Percentiles rank a stretch among this genome's conserved stretches.
Conservation (phyloP, 2,888 invertebrate genomes). For the Nephrotoma guestfalica region DNA sequence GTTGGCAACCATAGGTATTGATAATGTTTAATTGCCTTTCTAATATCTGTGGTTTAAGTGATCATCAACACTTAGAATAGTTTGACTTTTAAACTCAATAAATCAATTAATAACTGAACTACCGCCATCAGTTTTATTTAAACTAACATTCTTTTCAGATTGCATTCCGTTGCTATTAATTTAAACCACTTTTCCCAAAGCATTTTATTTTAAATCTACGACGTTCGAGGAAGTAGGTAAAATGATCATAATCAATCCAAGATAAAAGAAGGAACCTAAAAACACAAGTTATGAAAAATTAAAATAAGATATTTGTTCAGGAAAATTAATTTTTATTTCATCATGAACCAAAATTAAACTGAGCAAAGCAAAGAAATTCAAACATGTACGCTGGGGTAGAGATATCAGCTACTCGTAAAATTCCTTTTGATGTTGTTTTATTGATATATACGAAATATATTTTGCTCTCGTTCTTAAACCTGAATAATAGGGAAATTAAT, state of each 20-base stretch:
- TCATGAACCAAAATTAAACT: neutral
- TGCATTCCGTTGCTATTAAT: neutral
- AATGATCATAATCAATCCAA: neutral
- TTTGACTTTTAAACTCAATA: no score
- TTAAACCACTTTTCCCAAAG: neutral
- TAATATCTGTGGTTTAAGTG: no score
- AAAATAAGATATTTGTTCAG: neutral
- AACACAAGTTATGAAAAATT: neutral
- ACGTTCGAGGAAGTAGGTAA: neutral
- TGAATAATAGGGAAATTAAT: neutral
- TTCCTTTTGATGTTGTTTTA: neutral
- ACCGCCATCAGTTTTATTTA: neutral
- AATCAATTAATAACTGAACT: no score
- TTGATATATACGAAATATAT: neutral
- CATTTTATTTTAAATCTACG: neutral
- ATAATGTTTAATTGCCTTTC: no score
- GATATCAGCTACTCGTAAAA: neutral
- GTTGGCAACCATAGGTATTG: no score
- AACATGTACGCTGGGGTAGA: neutral
- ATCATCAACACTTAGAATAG: no score
- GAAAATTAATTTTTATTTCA: conserved; percentile 3
- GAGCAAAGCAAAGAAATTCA: neutral
- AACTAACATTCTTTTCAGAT: neutral
- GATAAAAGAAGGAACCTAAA: neutral
- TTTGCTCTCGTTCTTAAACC: neutral